phyloP scores from a whole-genome alignment of 2,797 vertebrate species.

The Lagocephalus sceleratus region DNA sequence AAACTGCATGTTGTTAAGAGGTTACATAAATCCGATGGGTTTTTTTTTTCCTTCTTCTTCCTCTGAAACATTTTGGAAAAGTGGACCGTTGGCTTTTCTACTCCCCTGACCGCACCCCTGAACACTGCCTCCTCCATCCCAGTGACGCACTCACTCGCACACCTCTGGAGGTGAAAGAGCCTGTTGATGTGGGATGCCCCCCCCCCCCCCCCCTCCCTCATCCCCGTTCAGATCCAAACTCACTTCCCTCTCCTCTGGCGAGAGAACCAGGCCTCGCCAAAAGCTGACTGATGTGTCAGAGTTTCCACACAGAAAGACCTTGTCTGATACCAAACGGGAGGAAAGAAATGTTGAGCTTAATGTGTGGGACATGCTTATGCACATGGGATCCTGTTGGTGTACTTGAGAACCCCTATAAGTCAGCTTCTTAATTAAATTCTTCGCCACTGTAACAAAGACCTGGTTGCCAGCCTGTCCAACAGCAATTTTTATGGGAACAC shows the following conservation, averaged over 20 bases:
- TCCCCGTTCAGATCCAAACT: slow-evolving; percentile 32
- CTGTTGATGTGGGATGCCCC: slow-evolving; percentile 63
- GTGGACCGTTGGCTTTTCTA: slow-evolving; percentile 52
- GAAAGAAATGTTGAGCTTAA: slow-evolving; percentile 28
- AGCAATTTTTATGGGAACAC: slow-evolving; percentile 48
- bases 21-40: slow-evolving; percentile 14
- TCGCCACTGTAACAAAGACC: slow-evolving; percentile 34
- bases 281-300: slow-evolving; percentile 44
- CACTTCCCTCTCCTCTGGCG: slow-evolving; percentile 23
- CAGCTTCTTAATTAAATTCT: slow-evolving; percentile 31
- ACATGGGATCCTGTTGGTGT: slow-evolving; percentile 5
- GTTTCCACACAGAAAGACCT: slow-evolving; percentile 43
- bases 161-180: slow-evolving; percentile 73
- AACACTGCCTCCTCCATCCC: slow-evolving; percentile 43
- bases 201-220: slow-evolving; percentile 35
- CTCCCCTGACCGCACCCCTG: slow-evolving; percentile 55
- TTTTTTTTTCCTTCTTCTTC: not conserved
- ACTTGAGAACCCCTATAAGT: slow-evolving; percentile 2
- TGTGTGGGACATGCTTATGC: slow-evolving; percentile 4
- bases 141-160: slow-evolving; percentile 41
- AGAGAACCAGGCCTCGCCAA: slow-evolving; percentile 40
- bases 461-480: slow-evolving; percentile 58
- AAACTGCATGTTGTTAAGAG: not conserved
- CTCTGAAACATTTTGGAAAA: slow-evolving; percentile 41
- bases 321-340: slow-evolving; percentile 40